Percentiles rank a stretch among this genome's conserved stretches.
phyloP scores from a whole-genome alignment of 2,113 vertebrate genomes.

The Petroica traversi region DNA sequence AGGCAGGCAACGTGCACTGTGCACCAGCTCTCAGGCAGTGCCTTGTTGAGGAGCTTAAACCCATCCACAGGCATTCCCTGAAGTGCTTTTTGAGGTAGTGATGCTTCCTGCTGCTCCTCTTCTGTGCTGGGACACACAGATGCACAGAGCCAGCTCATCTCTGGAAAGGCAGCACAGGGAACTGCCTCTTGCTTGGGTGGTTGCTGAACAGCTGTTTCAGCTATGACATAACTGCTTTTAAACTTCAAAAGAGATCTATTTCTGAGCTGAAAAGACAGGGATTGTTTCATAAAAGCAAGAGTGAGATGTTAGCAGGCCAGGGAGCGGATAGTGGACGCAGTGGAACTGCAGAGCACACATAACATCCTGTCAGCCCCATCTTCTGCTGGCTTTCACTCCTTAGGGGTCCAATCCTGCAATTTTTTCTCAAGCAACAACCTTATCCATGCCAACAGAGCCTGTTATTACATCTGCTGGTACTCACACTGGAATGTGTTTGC shows the following conservation, averaged over 20 bases:
- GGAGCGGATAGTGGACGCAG: background rate
- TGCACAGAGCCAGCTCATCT: background rate
- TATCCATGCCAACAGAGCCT: conserved; percentile 20
- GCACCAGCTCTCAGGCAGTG: background rate
- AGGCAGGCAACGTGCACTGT: rapidly evolving
- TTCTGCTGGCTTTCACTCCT: background rate
- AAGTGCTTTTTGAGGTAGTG: rapidly evolving
- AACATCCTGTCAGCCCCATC: background rate
- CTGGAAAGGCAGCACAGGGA: background rate
- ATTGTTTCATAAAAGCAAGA: conserved; percentile 28
- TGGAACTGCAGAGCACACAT: background rate
- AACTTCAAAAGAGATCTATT: conserved; percentile 62
- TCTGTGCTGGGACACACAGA: background rate
- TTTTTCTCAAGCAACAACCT: conserved; percentile 8
- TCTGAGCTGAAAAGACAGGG: conserved; percentile 53
- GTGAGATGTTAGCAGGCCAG: background rate
- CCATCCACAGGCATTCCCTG: background rate
- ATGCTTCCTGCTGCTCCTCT: rapidly evolving
- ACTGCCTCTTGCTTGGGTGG: background rate
- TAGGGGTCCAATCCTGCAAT: background rate
- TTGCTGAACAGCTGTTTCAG: background rate
- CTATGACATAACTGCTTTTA: conserved; percentile 39
- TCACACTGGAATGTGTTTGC: conserved; percentile 28
- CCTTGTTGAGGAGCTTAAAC: background rate
- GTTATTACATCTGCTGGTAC: conserved; percentile 43